Percentiles rank a stretch among this genome's conserved stretches.
Evolutionary conservation across 2,113 vertebrate genomes (phyloP).

Genomic region (Perca schrenkii): DNA sequence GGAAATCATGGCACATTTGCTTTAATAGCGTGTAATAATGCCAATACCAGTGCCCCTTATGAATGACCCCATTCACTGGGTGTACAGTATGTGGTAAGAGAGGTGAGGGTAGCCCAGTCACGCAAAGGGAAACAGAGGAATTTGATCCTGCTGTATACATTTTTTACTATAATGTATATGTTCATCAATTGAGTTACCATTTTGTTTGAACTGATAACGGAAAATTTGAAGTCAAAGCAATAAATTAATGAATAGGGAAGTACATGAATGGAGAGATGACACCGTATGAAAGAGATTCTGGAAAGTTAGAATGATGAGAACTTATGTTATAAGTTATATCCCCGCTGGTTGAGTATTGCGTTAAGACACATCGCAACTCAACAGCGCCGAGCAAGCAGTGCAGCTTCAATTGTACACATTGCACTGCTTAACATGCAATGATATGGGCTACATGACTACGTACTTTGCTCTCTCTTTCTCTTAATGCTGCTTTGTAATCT

Average conservation of each 20-base stretch:
- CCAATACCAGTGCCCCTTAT: constrained; percentile 54
- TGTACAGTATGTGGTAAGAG: constrained; percentile 51
- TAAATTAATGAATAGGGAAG: constrained; percentile 83
- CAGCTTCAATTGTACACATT: constrained; percentile 52
- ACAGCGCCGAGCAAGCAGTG: constrained; percentile 22
- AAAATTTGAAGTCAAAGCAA: constrained; percentile 78
- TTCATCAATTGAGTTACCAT: constrained; percentile 78
- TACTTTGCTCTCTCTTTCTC: constrained; percentile 46
- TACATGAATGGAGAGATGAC: constrained; percentile 81
- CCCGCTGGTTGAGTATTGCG: constrained; percentile 39
- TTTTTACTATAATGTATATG: constrained; percentile 67
- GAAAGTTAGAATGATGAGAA: constrained; percentile 61
- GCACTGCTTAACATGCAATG: constrained; percentile 59
- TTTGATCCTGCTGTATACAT: constrained; percentile 71
- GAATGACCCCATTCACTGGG: constrained; percentile 71
- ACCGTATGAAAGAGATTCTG: constrained; percentile 61
- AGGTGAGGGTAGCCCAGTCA: constrained; percentile 68
- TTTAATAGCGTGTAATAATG: constrained; percentile 48
- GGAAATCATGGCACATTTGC: constrained; percentile 56
- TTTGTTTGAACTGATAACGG: constrained; percentile 78
- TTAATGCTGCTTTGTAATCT: constrained; percentile 48
- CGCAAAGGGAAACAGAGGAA: constrained; percentile 58
- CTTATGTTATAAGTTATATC: neutral
- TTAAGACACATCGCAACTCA: constrained; percentile 25
- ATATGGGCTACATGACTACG: constrained; percentile 29